Evolutionary conservation across 2,797 vertebrate genomes (phyloP), one percentile per base, ranked within the genome.

Genomic region (Eulemur albifrons): DNA sequence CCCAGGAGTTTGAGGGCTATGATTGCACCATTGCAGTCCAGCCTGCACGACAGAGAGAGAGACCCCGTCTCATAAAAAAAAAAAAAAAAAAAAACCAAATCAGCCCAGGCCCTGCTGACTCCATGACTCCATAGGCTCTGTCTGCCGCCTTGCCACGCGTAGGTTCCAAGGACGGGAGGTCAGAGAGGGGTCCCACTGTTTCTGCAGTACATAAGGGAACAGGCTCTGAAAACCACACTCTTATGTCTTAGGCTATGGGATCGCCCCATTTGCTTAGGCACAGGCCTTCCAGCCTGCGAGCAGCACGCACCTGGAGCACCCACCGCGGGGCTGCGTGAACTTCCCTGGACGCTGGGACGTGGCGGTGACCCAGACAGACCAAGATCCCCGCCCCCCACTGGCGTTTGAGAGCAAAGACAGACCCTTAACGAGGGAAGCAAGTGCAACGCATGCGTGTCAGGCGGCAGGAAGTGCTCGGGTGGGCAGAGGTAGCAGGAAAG

Each of bases 161-260:
- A 6, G 9, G 8, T 32, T 40, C 23, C 30, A 67, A 20, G 18
- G 61, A 79, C 38, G 40, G 61, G 40, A 15, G n/a, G 10, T 1
- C 52, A 32, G 61, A n/a, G 7, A 61, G 27, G 38, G 27, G 23
- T 6, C 35, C 1, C 12, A 7, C 9, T 40, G n/a, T 45, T 63
- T n/a, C 23, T 61, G 63, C 1, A 1, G 63, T 9, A 17, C 12
- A 1, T 0, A 11, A n/a, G 43, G n/a, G n/a, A 6, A 21, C 4
- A 5, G 12, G 59, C 8, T 21, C 32, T 14, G 38, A 77, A n/a
- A 84, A 17, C 9, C 50, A 70, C 12, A 8, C 6, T 40, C 40
- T 40, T 40, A 40, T 7, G 40, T 40, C 38, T 14, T 7, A 48
- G 76, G 21, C 61, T 11, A 0, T 1, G 15, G 59, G 45, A 9